These are phyloP conservation scores for Pseudoatta argentina DNA, from an alignment of 1,140 invertebrate genomes.

Conservation along the genomic window DNA sequence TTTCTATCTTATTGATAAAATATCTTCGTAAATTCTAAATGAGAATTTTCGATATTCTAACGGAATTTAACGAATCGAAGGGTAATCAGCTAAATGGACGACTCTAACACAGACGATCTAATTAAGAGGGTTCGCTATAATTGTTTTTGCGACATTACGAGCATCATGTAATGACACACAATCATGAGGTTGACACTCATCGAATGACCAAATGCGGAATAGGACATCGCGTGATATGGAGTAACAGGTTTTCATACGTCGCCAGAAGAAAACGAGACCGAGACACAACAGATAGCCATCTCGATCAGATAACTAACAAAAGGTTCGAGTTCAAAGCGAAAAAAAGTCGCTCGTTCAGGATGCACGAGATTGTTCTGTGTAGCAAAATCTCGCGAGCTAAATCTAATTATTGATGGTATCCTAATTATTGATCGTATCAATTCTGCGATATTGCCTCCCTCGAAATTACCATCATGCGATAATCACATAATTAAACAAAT, in stretches of 20 bases:
- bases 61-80: background rate
- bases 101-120: background rate
- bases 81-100: background rate
- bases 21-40: background rate
- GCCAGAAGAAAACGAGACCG: conserved; percentile 22
- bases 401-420: conserved; percentile 15
- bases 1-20: background rate
- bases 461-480: background rate
- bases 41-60: background rate
- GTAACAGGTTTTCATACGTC: conserved; percentile 73
- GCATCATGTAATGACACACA: background rate
- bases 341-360: conserved; percentile 58
- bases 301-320: conserved; percentile 18
- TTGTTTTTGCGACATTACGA: background rate
- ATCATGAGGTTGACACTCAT: conserved; percentile 44
- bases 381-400: conserved; percentile 25
- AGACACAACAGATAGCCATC: conserved; percentile 63
- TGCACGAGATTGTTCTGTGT: conserved; percentile 40
- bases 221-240: conserved; percentile 57
- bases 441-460: background rate
- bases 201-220: conserved; percentile 70
- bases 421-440: background rate
- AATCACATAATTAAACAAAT: background rate
- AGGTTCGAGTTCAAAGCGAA: conserved; percentile 46
- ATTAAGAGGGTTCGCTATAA: conserved; percentile 11